phyloP scores from a whole-genome alignment of 2,113 vertebrate genomes.

The Tautogolabrus adspersus region DNA sequence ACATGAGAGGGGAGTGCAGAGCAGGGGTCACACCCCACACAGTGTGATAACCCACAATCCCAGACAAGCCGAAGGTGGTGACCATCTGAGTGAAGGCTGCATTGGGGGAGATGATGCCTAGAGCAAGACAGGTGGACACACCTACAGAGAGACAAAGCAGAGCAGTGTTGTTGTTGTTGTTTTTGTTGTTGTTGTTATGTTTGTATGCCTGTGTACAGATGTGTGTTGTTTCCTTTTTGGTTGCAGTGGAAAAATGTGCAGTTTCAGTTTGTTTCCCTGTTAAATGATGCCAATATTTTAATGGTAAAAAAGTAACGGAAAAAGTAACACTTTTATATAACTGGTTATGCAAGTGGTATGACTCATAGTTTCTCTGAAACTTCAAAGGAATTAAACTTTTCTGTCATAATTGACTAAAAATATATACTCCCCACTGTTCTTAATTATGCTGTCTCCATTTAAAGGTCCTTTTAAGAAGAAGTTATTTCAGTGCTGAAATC shows the following conservation, averaged over 20 bases:
- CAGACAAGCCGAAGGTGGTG: conserved; percentile 94
- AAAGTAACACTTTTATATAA: background rate
- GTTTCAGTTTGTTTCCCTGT: background rate
- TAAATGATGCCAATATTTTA: background rate
- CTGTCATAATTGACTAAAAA: background rate
- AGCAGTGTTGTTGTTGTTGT: conserved; percentile 6
- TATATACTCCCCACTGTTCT: conserved; percentile 7
- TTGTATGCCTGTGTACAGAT: background rate
- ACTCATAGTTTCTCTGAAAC: conserved; percentile 31
- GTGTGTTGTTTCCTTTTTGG: background rate
- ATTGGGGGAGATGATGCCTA: conserved; percentile 90
- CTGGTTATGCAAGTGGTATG: conserved; percentile 13
- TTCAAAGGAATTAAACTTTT: background rate
- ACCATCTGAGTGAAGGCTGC: conserved; percentile 95
- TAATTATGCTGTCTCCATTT: background rate
- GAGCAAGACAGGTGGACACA: conserved; percentile 84
- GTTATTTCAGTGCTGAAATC: background rate
- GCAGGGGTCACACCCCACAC: conserved; percentile 98
- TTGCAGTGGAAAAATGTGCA: background rate
- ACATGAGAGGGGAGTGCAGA: conserved; percentile 98
- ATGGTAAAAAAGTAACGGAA: conserved; percentile 17
- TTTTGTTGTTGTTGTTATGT: background rate
- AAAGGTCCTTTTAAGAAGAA: background rate
- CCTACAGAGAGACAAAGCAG: conserved; percentile 60
- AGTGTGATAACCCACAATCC: conserved; percentile 97